Evolutionary conservation across 2,797 vertebrate species (phyloP), one percentile per base, ranked within the genome.

Genomic region (Acipenser oxyrinchus): DNA sequence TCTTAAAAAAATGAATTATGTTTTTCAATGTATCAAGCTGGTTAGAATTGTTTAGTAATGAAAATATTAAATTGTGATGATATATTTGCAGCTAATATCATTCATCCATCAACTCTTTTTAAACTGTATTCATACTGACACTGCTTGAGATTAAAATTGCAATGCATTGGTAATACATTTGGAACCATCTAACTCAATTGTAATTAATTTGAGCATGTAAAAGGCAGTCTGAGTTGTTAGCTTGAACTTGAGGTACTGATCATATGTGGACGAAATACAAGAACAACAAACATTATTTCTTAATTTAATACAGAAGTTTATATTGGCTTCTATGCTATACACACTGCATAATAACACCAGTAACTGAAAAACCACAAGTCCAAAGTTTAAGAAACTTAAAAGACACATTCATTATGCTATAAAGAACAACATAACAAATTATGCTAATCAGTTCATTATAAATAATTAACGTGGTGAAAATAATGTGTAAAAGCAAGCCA

Each of bases 401-500:
- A 87, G 72, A 79, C 71, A 76, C 81, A 83, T 86, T 74, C 84
- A 84, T 87, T 85, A 88, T 78, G 81, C 76, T 72, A 53, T 66
- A 76, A 75, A 74, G 79, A 83, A 84, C 77, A 81, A 86, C 82
- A 80, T 77, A 77, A 74, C 76, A 74, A 87, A 85, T 87, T 89
- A 87, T 88, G 84, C 80, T 87, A 87, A 88, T 87, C 52, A 69
- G 76, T 76, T 83, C 74, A 83, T 83, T 85, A 88, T 87, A 88
- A 85, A 86, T 82, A 86, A 82, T 73, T 73, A 79, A 75, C 73
- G 71, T 70, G 65, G 79, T 79, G 74, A 80, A 83, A 81, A 79
- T 77, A 82, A 76, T 77, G 62, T 37, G 74, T 77, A 78, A 86
- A 86, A 83, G 81, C 79, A 80, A 80, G 75, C 69, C 70, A 79